These are phyloP conservation scores for Peromyscus attwateri DNA, from an alignment of 2,797 vertebrate species.

Conservation along the genomic window DNA sequence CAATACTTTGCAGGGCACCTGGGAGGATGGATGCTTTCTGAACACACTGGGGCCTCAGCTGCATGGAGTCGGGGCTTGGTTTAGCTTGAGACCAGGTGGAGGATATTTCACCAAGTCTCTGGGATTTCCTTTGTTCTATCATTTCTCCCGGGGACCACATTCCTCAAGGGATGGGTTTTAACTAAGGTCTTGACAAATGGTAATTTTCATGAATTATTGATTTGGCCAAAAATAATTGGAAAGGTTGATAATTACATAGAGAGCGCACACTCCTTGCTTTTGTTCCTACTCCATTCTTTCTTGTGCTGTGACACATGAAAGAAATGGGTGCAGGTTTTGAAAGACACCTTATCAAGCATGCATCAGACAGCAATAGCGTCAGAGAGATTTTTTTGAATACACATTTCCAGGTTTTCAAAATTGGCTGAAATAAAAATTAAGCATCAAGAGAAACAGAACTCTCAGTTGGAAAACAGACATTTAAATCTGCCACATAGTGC, in stretches of 20 bases:
- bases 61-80: background rate
- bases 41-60: constrained; percentile 42
- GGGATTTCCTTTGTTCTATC: constrained; percentile 70
- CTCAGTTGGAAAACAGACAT: background rate
- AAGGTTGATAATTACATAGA: constrained; percentile 69
- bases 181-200: constrained; percentile 71
- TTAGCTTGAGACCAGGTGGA: constrained; percentile 62
- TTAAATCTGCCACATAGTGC: background rate
- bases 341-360: background rate
- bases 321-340: constrained; percentile 18
- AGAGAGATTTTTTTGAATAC: background rate
- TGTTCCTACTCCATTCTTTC: constrained; percentile 38
- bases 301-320: constrained; percentile 8
- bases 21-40: background rate
- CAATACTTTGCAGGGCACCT: background rate
- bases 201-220: constrained; percentile 78
- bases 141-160: background rate
- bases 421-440: constrained; percentile 4
- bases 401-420: background rate
- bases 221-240: constrained; percentile 70
- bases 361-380: background rate
- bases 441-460: background rate
- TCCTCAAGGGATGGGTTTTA: constrained; percentile 55
- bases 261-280: constrained; percentile 29
- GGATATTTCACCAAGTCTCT: constrained; percentile 27